A percentile compares a stretch with the other conserved stretches of the same genome.
Evolutionary conservation across 2,888 invertebrate genomes (phyloP).

Genomic region (Drosophila bunnanda): DNA sequence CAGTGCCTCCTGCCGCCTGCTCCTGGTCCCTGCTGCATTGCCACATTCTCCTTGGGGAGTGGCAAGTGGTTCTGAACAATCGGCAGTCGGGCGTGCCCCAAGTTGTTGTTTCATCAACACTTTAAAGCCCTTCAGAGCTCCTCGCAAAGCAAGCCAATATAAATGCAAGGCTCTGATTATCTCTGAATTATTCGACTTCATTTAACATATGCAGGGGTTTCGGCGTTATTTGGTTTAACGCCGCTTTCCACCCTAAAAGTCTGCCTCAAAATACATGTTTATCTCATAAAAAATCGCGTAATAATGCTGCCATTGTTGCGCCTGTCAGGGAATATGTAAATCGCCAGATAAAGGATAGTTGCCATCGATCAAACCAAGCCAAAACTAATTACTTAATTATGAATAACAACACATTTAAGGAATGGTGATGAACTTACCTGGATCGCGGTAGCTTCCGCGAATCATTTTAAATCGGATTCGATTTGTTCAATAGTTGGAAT

Average conservation of each 20-base stretch:
- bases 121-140: conserved; percentile 5
- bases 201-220: conserved; percentile 5
- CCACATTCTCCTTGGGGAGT: conserved; percentile 11
- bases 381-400: conserved; percentile 1
- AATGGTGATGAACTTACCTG: not conserved
- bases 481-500: no score
- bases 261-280: conserved; percentile 9
- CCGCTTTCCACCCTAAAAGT: conserved; percentile 1
- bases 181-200: conserved; percentile 11
- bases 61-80: conserved; percentile 31
- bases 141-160: not conserved
- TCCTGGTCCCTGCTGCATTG: not conserved
- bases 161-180: not conserved
- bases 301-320: not conserved
- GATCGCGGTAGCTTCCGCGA: not conserved
- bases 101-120: conserved; percentile 45
- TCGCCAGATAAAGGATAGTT: conserved; percentile 19
- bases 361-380: conserved; percentile 47
- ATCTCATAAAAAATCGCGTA: conserved; percentile 37
- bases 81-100: conserved; percentile 27
- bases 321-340: conserved; percentile 56
- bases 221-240: not conserved
- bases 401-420: no score
- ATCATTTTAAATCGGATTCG: not conserved
- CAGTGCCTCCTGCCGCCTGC: conserved; percentile 14